Evolutionary conservation across 2,888 invertebrate species (phyloP).

Genomic region (Aricia artaxerxes): DNA sequence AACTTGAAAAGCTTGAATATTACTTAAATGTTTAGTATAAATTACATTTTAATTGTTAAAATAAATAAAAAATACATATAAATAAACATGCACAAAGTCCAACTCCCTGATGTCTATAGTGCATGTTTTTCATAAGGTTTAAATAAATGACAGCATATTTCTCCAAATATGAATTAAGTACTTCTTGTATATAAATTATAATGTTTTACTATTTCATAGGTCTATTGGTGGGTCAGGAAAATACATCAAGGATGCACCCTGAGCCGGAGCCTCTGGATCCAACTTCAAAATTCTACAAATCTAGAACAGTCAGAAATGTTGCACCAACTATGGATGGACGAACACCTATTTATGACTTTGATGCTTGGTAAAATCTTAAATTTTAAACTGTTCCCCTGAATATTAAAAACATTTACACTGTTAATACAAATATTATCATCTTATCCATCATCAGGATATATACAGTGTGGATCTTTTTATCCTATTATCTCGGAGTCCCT

Average conservation of each 20-base stretch:
- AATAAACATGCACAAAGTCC: too few relatives aligned
- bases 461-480: background rate
- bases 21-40: too few relatives aligned
- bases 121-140: too few relatives aligned
- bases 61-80: too few relatives aligned
- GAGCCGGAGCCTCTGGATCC: slow-evolving; percentile 77
- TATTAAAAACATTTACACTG: too few relatives aligned
- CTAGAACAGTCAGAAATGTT: slow-evolving; percentile 74
- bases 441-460: background rate
- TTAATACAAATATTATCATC: background rate
- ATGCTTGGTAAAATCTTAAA: slow-evolving; percentile 83
- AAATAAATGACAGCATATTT: background rate
- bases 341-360: slow-evolving; percentile 89
- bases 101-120: too few relatives aligned
- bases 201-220: slow-evolving; percentile 48
- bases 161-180: background rate
- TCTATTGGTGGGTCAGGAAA: slow-evolving; percentile 53
- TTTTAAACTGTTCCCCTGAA: too few relatives aligned
- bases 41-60: too few relatives aligned
- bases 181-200: background rate
- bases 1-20: too few relatives aligned
- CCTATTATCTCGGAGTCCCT: too few relatives aligned
- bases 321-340: slow-evolving; percentile 80
- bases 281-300: slow-evolving; percentile 83
- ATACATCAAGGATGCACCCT: slow-evolving; percentile 52